Conservation (phyloP, 2,888 invertebrate species). For the Lasius fuliginosus region DNA sequence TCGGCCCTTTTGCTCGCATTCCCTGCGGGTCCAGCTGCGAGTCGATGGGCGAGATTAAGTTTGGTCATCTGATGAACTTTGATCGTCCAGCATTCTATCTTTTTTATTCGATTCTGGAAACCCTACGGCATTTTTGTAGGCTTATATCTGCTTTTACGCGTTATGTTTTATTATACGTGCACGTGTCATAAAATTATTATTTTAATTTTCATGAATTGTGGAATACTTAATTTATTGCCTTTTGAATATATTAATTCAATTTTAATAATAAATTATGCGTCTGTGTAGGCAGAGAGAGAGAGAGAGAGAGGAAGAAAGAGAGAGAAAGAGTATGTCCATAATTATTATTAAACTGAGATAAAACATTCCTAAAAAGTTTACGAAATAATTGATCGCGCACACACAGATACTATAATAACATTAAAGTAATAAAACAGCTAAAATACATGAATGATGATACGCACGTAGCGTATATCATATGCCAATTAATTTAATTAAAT, state of each 20-base stretch:
- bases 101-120: neutral
- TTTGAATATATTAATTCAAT: slow-evolving; percentile 19
- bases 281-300: neutral
- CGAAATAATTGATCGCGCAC: neutral
- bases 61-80: slow-evolving; percentile 27
- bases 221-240: neutral
- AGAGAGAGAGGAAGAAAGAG: neutral
- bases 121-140: neutral
- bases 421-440: too few relatives aligned
- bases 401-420: too few relatives aligned
- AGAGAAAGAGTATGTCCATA: neutral
- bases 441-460: too few relatives aligned
- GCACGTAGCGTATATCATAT: neutral
- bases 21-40: slow-evolving; percentile 54
- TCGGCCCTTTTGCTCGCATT: slow-evolving; percentile 59
- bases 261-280: slow-evolving; percentile 13
- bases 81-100: slow-evolving; percentile 4
- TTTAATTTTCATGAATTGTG: slow-evolving; percentile 4
- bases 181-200: neutral
- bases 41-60: slow-evolving; percentile 38
- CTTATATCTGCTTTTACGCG: neutral
- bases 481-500: slow-evolving; percentile 75
- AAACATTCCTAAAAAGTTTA: slow-evolving; percentile 1
- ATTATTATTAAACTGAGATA: slow-evolving; percentile 15
- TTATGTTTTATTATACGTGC: neutral